Evolutionary conservation across 2,888 invertebrate genomes (phyloP).

Genomic region (Trachelus stipa): DNA sequence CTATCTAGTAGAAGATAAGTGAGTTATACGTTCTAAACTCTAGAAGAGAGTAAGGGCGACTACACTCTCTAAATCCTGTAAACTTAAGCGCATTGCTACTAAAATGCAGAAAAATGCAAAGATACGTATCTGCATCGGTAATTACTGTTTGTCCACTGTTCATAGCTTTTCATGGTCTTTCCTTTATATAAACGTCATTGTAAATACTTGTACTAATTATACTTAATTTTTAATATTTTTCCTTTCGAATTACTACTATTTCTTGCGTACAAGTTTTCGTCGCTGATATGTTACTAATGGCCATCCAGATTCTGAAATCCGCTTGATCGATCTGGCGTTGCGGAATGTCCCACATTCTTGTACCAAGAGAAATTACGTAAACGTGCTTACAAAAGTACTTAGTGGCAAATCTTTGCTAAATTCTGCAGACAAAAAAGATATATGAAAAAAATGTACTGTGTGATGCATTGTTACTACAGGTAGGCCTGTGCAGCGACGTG

Average conservation of each 20-base stretch:
- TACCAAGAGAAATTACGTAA: neutral
- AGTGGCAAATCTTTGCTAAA: neutral
- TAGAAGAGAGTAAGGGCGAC: no score
- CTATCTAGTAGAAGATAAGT: slow-evolving; percentile 2
- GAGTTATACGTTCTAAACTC: neutral
- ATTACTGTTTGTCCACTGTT: slow-evolving; percentile 31
- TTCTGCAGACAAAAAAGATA: neutral
- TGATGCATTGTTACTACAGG: neutral
- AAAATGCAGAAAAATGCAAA: slow-evolving; percentile 12
- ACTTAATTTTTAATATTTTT: slow-evolving; percentile 29
- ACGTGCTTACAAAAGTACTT: neutral
- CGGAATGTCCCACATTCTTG: neutral
- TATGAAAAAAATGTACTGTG: neutral
- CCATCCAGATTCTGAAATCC: neutral
- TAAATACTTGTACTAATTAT: slow-evolving; percentile 47
- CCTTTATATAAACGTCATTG: slow-evolving; percentile 35
- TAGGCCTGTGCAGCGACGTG: slow-evolving; percentile 1
- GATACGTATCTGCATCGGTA: slow-evolving; percentile 24
- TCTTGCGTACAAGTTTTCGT: slow-evolving; percentile 2
- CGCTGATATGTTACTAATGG: neutral
- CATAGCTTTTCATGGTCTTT: slow-evolving; percentile 31
- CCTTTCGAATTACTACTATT: neutral
- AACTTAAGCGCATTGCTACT: neutral
- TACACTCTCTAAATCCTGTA: neutral
- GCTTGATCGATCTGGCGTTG: neutral